Percentiles rank a stretch among this genome's conserved stretches.
Evolutionary conservation across 2,888 invertebrate genomes (phyloP).

Genomic region (Nomada fucata): DNA sequence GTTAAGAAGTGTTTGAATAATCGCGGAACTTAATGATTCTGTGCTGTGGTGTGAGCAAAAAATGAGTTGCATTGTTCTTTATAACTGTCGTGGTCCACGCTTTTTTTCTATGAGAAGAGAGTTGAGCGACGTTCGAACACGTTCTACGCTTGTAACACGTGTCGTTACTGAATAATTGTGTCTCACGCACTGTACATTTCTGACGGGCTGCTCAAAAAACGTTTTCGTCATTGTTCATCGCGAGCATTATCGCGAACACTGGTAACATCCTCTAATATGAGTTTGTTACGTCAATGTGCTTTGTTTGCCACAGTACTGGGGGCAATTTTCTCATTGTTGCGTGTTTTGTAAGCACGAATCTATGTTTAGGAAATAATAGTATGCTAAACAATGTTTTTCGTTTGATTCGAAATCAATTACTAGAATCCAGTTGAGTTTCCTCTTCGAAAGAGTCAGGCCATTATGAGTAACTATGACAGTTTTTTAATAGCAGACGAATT

Average conservation of each 20-base stretch:
- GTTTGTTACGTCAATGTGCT: constrained; percentile 12
- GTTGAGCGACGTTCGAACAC: background rate
- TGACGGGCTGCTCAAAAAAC: background rate
- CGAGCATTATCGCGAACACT: constrained; percentile 1
- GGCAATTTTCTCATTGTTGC: constrained; percentile 1
- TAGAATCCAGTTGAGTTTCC: background rate
- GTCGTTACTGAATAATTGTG: background rate
- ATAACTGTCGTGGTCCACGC: background rate
- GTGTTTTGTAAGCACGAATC: background rate
- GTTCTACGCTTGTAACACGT: background rate
- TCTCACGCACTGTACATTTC: background rate
- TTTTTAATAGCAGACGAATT: too few relatives aligned
- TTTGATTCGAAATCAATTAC: background rate
- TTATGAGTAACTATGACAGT: too few relatives aligned
- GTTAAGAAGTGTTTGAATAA: background rate
- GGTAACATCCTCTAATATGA: constrained; percentile 16
- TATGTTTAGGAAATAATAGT: background rate
- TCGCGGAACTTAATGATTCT: too few relatives aligned
- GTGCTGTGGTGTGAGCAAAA: background rate
- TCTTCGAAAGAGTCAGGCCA: background rate
- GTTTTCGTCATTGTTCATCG: constrained; percentile 11
- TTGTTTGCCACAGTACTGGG: background rate
- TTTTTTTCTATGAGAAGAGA: too few relatives aligned
- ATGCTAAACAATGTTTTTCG: background rate
- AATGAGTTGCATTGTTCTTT: background rate